Percentiles rank a stretch among this genome's conserved stretches.
phyloP scores from a whole-genome alignment of 1,140 invertebrate genomes.

The Hycleus cichorii region DNA sequence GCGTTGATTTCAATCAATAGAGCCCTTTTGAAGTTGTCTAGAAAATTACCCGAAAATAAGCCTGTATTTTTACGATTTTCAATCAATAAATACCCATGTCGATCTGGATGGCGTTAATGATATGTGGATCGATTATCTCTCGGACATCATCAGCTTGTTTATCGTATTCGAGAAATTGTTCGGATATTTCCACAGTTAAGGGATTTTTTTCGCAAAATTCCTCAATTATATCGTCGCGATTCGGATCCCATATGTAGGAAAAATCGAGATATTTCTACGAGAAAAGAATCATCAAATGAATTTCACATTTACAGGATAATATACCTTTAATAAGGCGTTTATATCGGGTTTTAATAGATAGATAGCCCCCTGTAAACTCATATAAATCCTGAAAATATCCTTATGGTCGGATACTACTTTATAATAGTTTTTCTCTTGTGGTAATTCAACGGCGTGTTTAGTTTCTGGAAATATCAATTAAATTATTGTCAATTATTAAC shows the following conservation, averaged over 20 bases:
- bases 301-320: slow-evolving; percentile 28
- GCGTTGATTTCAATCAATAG: slow-evolving; percentile 61
- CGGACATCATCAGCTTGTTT: slow-evolving; percentile 55
- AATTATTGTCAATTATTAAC: neutral
- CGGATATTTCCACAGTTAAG: slow-evolving; percentile 61
- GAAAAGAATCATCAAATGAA: slow-evolving; percentile 1
- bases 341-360: slow-evolving; percentile 57
- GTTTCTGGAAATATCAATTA: neutral
- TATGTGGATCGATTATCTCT: slow-evolving; percentile 52
- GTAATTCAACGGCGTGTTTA: neutral
- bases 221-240: slow-evolving; percentile 58
- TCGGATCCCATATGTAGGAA: slow-evolving; percentile 62
- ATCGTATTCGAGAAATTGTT: slow-evolving; percentile 66
- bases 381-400: slow-evolving; percentile 62
- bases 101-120: slow-evolving; percentile 62
- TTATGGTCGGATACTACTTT: slow-evolving; percentile 71
- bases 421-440: slow-evolving; percentile 53
- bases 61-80: neutral
- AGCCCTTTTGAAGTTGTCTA: slow-evolving; percentile 62
- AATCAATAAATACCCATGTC: slow-evolving; percentile 47
- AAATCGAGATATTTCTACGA: slow-evolving; percentile 49
- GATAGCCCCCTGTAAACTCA: slow-evolving; percentile 63
- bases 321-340: slow-evolving; percentile 17
- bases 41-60: slow-evolving; percentile 16
- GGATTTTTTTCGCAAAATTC: slow-evolving; percentile 64